Base-by-base conservation (phyloP, 2,888 invertebrate species). In the Standfussiana lucernea region DNA sequence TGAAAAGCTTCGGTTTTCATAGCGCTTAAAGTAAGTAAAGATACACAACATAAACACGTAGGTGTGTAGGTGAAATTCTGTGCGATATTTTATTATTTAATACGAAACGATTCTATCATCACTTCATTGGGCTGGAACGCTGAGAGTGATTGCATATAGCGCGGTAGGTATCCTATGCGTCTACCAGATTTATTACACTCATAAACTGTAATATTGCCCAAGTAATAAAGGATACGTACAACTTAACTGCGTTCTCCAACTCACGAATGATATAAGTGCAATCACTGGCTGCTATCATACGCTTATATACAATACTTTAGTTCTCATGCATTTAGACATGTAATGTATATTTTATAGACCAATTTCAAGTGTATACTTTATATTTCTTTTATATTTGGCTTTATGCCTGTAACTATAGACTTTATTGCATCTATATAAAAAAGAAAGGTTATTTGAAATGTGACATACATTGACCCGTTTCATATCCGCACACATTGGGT, bases 201-300 rank as follows among this genome's bases (percentile, higher is more conserved):
- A 94, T 95, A 95, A 95, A 95, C 90, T 93, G 93, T 93, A 93
- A 94, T 94, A 95, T 94, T 93, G 92, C 93, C 90, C 90, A 82
- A 91, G 94, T 93, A 93, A 94, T 95, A 95, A 95, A 95, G 93
- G 91, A 93, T 93, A 93, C 92, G 92, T 92, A 91, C 89, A 92
- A 92, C 92, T 93, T 93, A 93, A 93, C 92, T 92, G 90, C 91
- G 88, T 91, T 90, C 91, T 91, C 85, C 85, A 89, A 91, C 92
- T 92, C 89, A 80, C 88, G 84, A 90, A 90, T 88, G 85, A 90
- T 92, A 90, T 91, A 90, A 90, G 83, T 87, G 86, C 88, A 89
- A 89, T 88, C 87, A 86, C 88, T 88, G 68, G 79, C 70, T 82
- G 75, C 72, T 85, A 77, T 81, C 78, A 78, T 84, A 70, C 72